Base-by-base conservation (phyloP, 2,797 vertebrate species). In the Anniella stebbinsi region DNA sequence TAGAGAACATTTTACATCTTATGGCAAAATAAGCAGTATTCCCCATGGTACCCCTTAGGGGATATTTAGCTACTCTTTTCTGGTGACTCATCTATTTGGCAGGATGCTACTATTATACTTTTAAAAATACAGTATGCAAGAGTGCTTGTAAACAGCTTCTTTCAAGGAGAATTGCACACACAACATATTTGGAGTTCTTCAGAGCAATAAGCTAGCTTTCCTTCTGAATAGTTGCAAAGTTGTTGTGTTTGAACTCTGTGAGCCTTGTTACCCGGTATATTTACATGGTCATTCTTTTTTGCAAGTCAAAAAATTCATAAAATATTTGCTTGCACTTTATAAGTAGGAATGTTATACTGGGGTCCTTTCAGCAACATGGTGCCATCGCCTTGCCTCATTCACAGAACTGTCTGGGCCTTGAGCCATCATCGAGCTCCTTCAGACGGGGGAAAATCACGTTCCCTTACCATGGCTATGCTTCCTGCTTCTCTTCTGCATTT, bases 51-150 rank as follows among this genome's bases (percentile, higher is more conserved):
- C 86, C 93, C 92, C 93, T 95, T 69, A 89, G 21, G 92, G 89
- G 93, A 92, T 92, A 92, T 94, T 90, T 96, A 94, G 94, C 95
- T 88, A 89, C 84, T 96, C 90, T 94, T 94, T 94, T 95, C 93
- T 95, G 92, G 93, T 91, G 95, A 96, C 91, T 95, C 95, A 93
- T 94, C 95, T 96, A 95, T 96, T 96, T 96, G 94, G 93, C 77
- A 95, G 84, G 89, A 96, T 96, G 93, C 92, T 95, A 93, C 93
- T 96, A 95, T 96, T 76, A 9, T 94, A 91, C 88, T 95, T 96
- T 95, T 93, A 92, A 95, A 80, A 95, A 94, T 92, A 93, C 70
- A 84, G 63, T 77, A 84, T 87, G 63, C 48, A 84, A 57, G 72
- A 95, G 92, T 96, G 96, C 96, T 96, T 96, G 95, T 95, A 95